These are phyloP conservation scores for Oplegnathus fasciatus DNA, from an alignment of 2,113 vertebrate genomes.

Conservation along the genomic window DNA sequence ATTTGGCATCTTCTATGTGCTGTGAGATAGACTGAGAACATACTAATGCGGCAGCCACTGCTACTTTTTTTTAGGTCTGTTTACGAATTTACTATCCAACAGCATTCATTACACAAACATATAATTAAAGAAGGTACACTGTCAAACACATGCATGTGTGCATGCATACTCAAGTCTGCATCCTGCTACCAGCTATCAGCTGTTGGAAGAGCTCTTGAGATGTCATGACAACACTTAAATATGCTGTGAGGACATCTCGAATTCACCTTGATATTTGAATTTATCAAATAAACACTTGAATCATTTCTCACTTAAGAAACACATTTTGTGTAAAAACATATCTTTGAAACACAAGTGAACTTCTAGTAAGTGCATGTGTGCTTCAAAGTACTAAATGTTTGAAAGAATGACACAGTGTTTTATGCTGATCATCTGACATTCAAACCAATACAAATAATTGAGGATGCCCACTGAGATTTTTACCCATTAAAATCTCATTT, in stretches of 20 bases:
- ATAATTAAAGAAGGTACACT: background rate
- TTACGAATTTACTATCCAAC: background rate
- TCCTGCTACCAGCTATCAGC: background rate
- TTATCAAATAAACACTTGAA: background rate
- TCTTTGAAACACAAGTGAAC: background rate
- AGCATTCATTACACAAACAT: background rate
- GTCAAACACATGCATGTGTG: background rate
- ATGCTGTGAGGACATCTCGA: conserved; percentile 2
- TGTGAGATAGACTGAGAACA: background rate
- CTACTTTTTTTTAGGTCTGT: background rate
- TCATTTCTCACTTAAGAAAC: background rate
- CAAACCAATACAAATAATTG: conserved; percentile 7
- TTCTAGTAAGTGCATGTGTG: background rate
- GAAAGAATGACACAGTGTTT: background rate
- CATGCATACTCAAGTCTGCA: background rate
- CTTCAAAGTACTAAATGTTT: conserved; percentile 7
- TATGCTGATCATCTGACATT: conserved; percentile 2
- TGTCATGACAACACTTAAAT: background rate
- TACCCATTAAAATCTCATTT: background rate
- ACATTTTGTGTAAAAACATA: background rate
- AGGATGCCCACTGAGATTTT: conserved; percentile 4
- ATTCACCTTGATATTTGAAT: conserved; percentile 1
- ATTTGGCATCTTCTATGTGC: background rate
- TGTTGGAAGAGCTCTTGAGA: background rate
- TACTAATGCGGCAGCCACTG: background rate